phyloP scores from a whole-genome alignment of 1,140 invertebrate species.

The Ostrea denselamellosa region DNA sequence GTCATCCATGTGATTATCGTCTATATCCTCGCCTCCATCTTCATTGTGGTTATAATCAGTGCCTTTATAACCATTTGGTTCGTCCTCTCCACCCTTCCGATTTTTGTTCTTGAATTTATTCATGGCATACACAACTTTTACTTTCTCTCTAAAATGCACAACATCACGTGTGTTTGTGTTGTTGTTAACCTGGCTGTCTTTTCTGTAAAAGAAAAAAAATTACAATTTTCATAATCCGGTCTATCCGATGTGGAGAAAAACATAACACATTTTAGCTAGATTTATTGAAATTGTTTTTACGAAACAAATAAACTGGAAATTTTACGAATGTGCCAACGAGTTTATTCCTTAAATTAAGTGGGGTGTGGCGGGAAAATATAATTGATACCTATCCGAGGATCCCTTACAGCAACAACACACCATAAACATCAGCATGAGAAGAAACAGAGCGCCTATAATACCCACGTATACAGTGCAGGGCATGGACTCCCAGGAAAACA shows the following conservation, averaged over 20 bases:
- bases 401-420: conserved; percentile 45
- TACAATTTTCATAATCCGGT: too few species aligned
- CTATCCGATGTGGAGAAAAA: too few species aligned
- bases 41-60: background rate
- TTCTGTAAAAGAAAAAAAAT: background rate
- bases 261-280: too few species aligned
- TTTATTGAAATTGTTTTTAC: too few species aligned
- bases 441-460: conserved; percentile 38
- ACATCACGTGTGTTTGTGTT: background rate
- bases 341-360: too few species aligned
- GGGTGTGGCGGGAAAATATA: too few species aligned
- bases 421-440: conserved; percentile 37
- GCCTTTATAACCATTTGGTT: background rate
- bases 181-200: background rate
- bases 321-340: too few species aligned
- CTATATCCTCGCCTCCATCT: background rate
- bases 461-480: conserved; percentile 54
- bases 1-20: conserved; percentile 26
- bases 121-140: background rate
- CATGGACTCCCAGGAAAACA: conserved; percentile 51
- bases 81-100: background rate
- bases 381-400: background rate
- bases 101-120: conserved; percentile 23
- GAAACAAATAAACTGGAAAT: too few species aligned
- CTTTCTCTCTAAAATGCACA: background rate